Evolutionary conservation across 2,888 invertebrate genomes (phyloP).

Genomic region (Apamea epomidion): DNA sequence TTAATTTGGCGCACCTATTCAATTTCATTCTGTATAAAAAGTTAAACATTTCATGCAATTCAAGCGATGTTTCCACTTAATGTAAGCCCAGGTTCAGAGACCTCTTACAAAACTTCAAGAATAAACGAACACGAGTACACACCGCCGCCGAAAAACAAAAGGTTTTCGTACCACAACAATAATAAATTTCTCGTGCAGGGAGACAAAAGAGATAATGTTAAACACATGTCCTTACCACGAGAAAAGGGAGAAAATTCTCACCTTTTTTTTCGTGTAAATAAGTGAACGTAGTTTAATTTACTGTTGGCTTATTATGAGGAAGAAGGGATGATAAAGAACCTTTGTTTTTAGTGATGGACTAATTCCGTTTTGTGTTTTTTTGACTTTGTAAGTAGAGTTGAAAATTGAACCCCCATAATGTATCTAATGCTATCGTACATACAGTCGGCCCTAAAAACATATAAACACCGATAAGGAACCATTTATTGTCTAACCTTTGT

Average conservation of each 20-base stretch:
- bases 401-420: not conserved
- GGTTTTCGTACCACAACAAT: constrained; percentile 31
- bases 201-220: constrained; percentile 56
- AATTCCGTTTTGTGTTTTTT: not conserved
- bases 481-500: not conserved
- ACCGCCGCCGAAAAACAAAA: constrained; percentile 27
- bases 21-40: not conserved
- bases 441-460: not conserved
- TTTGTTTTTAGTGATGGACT: constrained; percentile 19
- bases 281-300: constrained; percentile 58
- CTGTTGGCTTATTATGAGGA: constrained; percentile 34
- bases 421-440: too few relatives aligned
- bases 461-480: not conserved
- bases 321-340: constrained; percentile 23
- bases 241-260: constrained; percentile 30
- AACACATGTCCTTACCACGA: constrained; percentile 44
- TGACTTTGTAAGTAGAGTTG: not conserved
- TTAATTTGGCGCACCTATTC: too few relatives aligned
- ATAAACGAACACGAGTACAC: not conserved
- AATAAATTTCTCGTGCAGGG: constrained; percentile 51
- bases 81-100: not conserved
- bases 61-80: not conserved
- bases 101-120: not conserved
- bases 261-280: constrained; percentile 28
- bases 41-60: not conserved